A percentile compares a stretch with the other conserved stretches of the same genome.
phyloP scores from a whole-genome alignment of 2,113 vertebrate species.

The Gobius niger region DNA sequence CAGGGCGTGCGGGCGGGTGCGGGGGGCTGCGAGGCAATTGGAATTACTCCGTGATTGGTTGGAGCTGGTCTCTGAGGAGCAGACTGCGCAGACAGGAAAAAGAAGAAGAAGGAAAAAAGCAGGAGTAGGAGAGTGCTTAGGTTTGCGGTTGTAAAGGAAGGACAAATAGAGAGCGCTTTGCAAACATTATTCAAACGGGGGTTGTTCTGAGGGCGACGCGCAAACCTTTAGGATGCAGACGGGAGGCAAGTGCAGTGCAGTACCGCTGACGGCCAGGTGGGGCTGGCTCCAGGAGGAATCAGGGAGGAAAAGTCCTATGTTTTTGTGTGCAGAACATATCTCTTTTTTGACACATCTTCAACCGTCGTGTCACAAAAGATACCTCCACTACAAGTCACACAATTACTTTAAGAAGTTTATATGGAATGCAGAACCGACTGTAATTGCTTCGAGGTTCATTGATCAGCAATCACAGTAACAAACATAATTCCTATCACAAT shows the following conservation, averaged over 20 bases:
- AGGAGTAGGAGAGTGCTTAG: slow-evolving; percentile 18
- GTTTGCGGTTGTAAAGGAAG: slow-evolving; percentile 27
- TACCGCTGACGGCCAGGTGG: neutral
- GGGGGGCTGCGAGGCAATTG: slow-evolving; percentile 38
- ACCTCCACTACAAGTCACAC: no score
- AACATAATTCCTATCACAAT: no score
- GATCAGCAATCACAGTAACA: no score
- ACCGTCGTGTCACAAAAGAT: no score
- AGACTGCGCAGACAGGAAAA: neutral
- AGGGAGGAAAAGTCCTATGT: neutral
- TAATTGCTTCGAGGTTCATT: no score
- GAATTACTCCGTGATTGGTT: slow-evolving; percentile 58
- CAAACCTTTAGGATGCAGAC: slow-evolving; percentile 4
- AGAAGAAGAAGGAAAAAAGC: neutral
- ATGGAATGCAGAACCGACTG: no score
- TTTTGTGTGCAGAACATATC: neutral
- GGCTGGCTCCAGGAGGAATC: neutral
- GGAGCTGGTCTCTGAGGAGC: slow-evolving; percentile 34
- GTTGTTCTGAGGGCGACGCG: neutral
- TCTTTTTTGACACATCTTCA: no score
- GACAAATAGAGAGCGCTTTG: slow-evolving; percentile 27
- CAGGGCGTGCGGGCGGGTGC: slow-evolving; percentile 24
- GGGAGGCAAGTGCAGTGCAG: neutral
- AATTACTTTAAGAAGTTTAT: no score
- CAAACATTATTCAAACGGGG: slow-evolving; percentile 22